Evolutionary conservation across 2,888 invertebrate species (phyloP).

Genomic region (Lordiphosa fenestrarum): DNA sequence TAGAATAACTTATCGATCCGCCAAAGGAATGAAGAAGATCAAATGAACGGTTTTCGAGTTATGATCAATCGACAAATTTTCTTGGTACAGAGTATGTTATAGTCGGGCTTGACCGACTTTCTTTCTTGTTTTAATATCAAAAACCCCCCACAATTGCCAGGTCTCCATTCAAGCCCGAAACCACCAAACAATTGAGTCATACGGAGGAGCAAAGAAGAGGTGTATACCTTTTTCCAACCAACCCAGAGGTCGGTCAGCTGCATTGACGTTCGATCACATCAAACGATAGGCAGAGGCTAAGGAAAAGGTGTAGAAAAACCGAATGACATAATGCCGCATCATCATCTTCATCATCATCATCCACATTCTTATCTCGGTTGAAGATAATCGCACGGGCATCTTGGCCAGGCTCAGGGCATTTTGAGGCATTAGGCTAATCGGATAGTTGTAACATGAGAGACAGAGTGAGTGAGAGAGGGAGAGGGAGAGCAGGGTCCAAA

Average conservation of each 20-base stretch:
- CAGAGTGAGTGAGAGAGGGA: neutral
- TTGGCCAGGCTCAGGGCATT: constrained; percentile 24
- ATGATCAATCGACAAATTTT: no score
- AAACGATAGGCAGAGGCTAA: constrained; percentile 38
- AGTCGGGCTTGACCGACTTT: no score
- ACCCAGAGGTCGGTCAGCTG: constrained; percentile 51
- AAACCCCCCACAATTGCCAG: no score
- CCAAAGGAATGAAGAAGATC: no score
- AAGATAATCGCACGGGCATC: constrained; percentile 21
- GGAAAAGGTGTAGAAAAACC: constrained; percentile 61
- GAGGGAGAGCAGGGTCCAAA: constrained; percentile 16
- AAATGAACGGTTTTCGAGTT: no score
- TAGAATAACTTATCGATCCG: no score
- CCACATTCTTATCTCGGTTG: constrained; percentile 8
- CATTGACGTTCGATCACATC: constrained; percentile 39
- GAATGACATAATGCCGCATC: constrained; percentile 74
- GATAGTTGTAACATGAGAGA: constrained; percentile 47
- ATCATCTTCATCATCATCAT: constrained; percentile 31
- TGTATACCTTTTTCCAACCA: constrained; percentile 8
- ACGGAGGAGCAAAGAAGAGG: neutral
- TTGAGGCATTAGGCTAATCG: constrained; percentile 70
- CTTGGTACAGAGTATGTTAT: no score
- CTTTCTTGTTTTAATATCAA: no score
- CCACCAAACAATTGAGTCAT: neutral
- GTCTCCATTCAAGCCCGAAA: no score